Evolutionary conservation across 1,140 invertebrate genomes (phyloP).

Genomic region (Protaetia brevitarsis): DNA sequence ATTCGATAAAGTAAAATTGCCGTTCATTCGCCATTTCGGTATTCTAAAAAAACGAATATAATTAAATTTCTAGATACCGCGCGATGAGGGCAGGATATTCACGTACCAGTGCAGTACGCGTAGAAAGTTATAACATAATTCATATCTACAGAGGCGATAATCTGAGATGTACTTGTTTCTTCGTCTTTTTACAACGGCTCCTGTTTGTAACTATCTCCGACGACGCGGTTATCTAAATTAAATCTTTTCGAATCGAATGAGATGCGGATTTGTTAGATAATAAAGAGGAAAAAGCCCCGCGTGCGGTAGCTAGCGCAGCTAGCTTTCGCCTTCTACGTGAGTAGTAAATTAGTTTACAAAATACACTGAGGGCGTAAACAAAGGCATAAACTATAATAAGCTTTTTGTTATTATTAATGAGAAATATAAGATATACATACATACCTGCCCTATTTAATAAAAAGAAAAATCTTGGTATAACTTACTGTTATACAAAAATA

Average conservation of each 20-base stretch:
- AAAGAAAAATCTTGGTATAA: too few relatives aligned
- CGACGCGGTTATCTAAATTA: neutral
- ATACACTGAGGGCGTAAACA: neutral
- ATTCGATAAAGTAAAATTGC: too few relatives aligned
- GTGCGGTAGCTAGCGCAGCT: neutral
- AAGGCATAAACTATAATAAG: neutral
- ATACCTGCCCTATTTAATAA: too few relatives aligned
- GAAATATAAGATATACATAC: too few relatives aligned
- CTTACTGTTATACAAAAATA: too few relatives aligned
- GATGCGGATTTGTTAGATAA: slow-evolving; percentile 11
- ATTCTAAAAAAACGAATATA: neutral
- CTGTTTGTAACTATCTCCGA: neutral
- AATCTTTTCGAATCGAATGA: slow-evolving; percentile 16
- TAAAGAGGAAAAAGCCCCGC: neutral
- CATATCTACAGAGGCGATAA: slow-evolving; percentile 6
- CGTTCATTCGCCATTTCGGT: too few relatives aligned
- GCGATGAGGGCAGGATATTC: neutral
- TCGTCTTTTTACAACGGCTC: neutral
- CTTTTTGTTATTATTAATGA: neutral
- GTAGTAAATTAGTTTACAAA: neutral
- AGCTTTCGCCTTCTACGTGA: neutral
- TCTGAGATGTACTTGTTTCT: slow-evolving; percentile 10
- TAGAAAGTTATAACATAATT: slow-evolving; percentile 14
- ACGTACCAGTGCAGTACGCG: neutral
- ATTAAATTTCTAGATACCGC: neutral